Conservation (phyloP, 2,888 invertebrate species). For the Eilema griseolum region DNA sequence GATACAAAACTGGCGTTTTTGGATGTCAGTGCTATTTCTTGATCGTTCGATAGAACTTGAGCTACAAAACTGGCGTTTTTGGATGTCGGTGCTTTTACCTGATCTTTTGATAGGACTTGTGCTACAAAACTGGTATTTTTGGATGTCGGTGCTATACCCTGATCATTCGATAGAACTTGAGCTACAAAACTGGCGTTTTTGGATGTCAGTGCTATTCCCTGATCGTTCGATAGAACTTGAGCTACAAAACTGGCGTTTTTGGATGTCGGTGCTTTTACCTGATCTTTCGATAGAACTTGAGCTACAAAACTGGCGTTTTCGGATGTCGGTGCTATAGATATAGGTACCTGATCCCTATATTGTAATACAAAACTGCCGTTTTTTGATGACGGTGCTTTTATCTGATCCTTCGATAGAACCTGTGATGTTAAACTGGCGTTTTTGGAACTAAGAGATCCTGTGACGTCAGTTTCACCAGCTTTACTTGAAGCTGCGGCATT, state of each 20-base stretch:
- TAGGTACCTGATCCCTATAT: too few species aligned
- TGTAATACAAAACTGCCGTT: not conserved
- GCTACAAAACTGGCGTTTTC: not conserved
- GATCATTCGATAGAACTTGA: not conserved
- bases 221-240: not conserved
- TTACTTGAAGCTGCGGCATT: conserved; percentile 18
- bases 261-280: conserved; percentile 10
- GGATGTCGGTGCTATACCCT: conserved; percentile 10
- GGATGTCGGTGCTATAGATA: not conserved
- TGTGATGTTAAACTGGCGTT: conserved; percentile 9
- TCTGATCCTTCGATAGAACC: too few species aligned
- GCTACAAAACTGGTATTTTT: conserved; percentile 24
- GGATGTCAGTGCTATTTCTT: not conserved
- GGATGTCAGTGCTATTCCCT: too few species aligned
- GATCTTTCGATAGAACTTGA: not conserved
- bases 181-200: not conserved
- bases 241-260: conserved; percentile 27
- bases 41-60: too few species aligned
- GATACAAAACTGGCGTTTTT: not conserved
- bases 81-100: too few species aligned
- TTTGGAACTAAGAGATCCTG: conserved; percentile 29
- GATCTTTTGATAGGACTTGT: too few species aligned
- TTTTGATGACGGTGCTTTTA: not conserved
- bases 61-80: conserved; percentile 25
- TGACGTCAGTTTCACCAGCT: not conserved